These are phyloP conservation scores for Dasypogon diadema DNA, from an alignment of 2,888 invertebrate species.

Conservation along the genomic window DNA sequence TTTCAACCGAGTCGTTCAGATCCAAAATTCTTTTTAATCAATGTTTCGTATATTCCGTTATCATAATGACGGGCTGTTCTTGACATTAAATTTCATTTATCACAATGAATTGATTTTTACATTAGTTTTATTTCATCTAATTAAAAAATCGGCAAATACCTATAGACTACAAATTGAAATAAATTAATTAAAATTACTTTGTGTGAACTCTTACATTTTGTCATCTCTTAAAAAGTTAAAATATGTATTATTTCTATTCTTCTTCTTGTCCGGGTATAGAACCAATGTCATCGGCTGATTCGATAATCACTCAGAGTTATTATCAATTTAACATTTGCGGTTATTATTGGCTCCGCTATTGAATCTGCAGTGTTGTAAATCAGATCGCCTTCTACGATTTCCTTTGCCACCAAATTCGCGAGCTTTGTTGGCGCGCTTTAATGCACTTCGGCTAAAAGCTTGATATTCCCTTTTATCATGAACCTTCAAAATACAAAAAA, in stretches of 20 bases:
- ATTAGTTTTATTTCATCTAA: not conserved
- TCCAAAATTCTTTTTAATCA: too few relatives aligned
- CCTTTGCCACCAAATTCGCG: conserved; percentile 71
- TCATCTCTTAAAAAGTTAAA: conserved; percentile 28
- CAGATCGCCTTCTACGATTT: conserved; percentile 71
- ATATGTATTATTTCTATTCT: not conserved
- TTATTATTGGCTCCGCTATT: conserved; percentile 74
- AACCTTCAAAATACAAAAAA: conserved; percentile 60
- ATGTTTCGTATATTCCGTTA: too few relatives aligned
- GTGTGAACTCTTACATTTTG: not conserved
- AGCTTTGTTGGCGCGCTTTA: conserved; percentile 72
- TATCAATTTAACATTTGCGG: conserved; percentile 71
- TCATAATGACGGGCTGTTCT: too few relatives aligned
- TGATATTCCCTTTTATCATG: conserved; percentile 69
- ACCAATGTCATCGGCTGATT: not conserved
- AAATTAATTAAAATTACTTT: conserved; percentile 45
- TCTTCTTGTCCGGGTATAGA: conserved; percentile 32
- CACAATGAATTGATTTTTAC: conserved; percentile 27
- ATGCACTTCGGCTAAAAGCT: conserved; percentile 69
- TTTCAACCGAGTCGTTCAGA: too few relatives aligned
- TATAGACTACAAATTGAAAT: conserved; percentile 34
- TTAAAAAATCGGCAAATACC: conserved; percentile 36
- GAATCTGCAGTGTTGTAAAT: conserved; percentile 70
- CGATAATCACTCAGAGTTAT: not conserved
- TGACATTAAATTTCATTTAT: too few relatives aligned